These are phyloP conservation scores for Orycteropus afer DNA, from an alignment of 2,113 vertebrate genomes.

Conservation along the genomic window DNA sequence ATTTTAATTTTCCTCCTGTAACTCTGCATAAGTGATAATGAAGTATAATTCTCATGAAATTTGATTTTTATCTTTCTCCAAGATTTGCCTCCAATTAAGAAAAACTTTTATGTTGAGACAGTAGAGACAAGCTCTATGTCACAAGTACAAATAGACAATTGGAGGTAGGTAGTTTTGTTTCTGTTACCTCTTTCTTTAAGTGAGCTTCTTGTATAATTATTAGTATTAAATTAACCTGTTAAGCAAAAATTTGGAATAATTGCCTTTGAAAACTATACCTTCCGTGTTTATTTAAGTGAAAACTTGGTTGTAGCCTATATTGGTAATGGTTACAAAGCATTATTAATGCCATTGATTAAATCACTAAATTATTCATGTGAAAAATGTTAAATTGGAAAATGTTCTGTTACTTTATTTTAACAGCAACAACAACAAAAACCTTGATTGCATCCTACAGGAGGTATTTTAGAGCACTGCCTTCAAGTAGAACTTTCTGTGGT, in stretches of 20 bases:
- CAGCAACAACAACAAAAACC: neutral
- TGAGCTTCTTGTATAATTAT: constrained; percentile 8
- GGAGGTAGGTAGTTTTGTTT: constrained; percentile 89
- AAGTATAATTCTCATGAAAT: constrained; percentile 41
- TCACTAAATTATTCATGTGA: neutral
- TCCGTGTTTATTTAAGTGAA: constrained; percentile 6
- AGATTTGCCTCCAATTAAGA: constrained; percentile 93
- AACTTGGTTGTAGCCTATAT: neutral
- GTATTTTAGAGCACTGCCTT: neutral
- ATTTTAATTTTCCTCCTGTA: constrained; percentile 36
- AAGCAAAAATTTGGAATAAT: neutral
- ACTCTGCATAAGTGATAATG: constrained; percentile 3
- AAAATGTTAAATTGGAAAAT: neutral
- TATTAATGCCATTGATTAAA: neutral
- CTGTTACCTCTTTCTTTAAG: neutral
- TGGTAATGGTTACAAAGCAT: neutral
- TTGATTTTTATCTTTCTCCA: constrained; percentile 40
- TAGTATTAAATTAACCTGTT: neutral
- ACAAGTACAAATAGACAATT: constrained; percentile 87
- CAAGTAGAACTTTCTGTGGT: neutral
- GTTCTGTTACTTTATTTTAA: neutral
- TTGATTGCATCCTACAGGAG: neutral
- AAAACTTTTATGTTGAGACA: constrained; percentile 93
- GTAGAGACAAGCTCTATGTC: constrained; percentile 87
- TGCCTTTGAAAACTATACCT: neutral